phyloP scores from a whole-genome alignment of 2,888 invertebrate genomes.

The Latheticus oryzae region DNA sequence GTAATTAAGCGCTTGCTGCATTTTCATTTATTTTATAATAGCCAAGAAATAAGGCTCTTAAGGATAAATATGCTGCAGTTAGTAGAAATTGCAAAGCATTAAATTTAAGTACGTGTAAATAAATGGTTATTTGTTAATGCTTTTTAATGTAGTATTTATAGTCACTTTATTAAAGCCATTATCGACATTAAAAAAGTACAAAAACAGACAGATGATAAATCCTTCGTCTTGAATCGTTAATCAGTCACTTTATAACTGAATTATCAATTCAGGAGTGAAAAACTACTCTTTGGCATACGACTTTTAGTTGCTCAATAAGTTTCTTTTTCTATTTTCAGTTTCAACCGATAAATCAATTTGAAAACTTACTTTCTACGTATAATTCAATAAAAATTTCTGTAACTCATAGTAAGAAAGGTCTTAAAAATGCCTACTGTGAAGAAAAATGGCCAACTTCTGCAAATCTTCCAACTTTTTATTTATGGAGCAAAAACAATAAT shows the following conservation, averaged over 20 bases:
- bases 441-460: conserved; percentile 11
- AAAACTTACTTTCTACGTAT: conserved; percentile 2
- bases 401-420: conserved; percentile 3
- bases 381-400: conserved; percentile 18
- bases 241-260: too few relatives aligned
- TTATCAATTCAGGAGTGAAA: too few relatives aligned
- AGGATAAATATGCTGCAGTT: conserved; percentile 13
- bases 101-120: conserved; percentile 13
- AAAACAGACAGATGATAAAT: too few relatives aligned
- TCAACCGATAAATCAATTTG: conserved; percentile 14
- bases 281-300: too few relatives aligned
- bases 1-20: conserved; percentile 15
- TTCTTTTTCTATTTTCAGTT: conserved; percentile 1
- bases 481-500: conserved; percentile 29
- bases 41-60: conserved; percentile 9
- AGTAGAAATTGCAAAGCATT: conserved; percentile 18
- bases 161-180: too few relatives aligned
- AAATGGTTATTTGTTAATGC: too few relatives aligned
- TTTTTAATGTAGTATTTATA: too few relatives aligned
- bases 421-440: conserved; percentile 12
- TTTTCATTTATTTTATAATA: conserved; percentile 4
- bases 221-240: too few relatives aligned
- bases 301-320: conserved; percentile 5
- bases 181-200: too few relatives aligned
- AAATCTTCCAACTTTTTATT: conserved; percentile 34